Evolutionary conservation across 30 jellyfish, hydroid and myxozoan species (phyloP), one percentile per base, ranked within the genome.

Genomic region (Catostylus mosaicus): DNA sequence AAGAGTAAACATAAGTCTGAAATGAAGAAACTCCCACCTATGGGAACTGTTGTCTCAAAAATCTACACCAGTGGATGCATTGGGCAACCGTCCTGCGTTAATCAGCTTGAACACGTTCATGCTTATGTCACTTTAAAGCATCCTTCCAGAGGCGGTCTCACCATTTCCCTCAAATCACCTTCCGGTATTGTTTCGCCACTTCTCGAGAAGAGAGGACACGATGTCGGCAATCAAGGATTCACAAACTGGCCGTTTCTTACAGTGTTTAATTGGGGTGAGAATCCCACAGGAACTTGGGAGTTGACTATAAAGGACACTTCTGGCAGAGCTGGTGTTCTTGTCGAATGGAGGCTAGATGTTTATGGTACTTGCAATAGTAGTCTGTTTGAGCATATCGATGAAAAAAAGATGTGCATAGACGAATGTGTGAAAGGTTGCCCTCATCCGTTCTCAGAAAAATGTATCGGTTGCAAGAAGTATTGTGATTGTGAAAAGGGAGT

Each of bases 261-360:
- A 6, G 97, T 94, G 26, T 88, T 94, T 56, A 80, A 94, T 70
- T 94, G 99, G 99, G 99, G 83, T 51, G 99, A 95, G 80, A 71
- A 75, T 47, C 97, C 99, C 1, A 65, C 91, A 30, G 99, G 99
- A 29, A 84, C 79, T 9, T 95, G 99, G 99, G 95, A 84, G 78
- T 83, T 95, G 88, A 83, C 96, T 4, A 68, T 95, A 30, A 74
- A 56, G n/a, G 99, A 95, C 88, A 69, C 87, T n/a, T 82, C 97
- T 31, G 96, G 96, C 12, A 68, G 51, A 1, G 85, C 85, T 18
- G 96, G 96, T 2, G 80, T 59, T 23, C 89, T 94, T 18, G 77
- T 69, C n/a, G 90, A 83, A 30, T 94, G 99, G 99, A 68, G 82
- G 18, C 78, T 94, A 30, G 88, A 77, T 29, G 91, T 94, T 26